Base-by-base conservation (phyloP, 2,888 invertebrate species). In the Phalera bucephala region DNA sequence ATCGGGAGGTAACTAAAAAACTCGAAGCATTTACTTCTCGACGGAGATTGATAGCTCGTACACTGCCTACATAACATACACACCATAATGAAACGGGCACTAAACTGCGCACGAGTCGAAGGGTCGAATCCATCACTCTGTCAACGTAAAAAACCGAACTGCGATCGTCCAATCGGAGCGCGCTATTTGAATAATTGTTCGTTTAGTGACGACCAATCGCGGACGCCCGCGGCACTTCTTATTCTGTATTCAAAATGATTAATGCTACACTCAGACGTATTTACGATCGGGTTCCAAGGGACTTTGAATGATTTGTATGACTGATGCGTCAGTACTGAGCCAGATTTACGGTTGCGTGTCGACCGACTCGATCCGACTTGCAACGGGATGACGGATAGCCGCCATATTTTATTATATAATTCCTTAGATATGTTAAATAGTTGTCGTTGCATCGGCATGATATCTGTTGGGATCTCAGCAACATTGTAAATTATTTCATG, bases 121-220 rank as follows among this genome's bases (percentile, higher is more conserved):
- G 85, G 85, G 83, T 72, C 80, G 84, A 76, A 86, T 84, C 84
- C 79, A 86, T 89, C 87, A 86, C 72, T 65, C 73, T 83, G 83
- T 81, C 85, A 77, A 67, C 67, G 70, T 69, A 76, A 82, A 86
- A 86, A 85, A 85, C 80, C 72, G 67, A 65, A 68, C 60, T 59
- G 58, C 53, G 58, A 48, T 52, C 61, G 68, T 59, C 88, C 88
- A 89, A 88, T 88, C 71, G 62, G 59, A 53, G 68, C 55, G 61
- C 74, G 60, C 65, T 71, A 75, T 88, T 88, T 85, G 83, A 88
- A 89, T 89, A 89, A 88, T 88, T 86, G 86, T 86, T 82, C 85
- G 78, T 73, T 77, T 72, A 59, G 69, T 59, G 58, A 62, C 71
- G 71, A 64, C 88, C 88, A 89, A 89, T 89, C 57, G 81, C 67